Evolutionary conservation across 1,140 invertebrate genomes (phyloP).

Genomic region (Hirudo medicinalis): DNA sequence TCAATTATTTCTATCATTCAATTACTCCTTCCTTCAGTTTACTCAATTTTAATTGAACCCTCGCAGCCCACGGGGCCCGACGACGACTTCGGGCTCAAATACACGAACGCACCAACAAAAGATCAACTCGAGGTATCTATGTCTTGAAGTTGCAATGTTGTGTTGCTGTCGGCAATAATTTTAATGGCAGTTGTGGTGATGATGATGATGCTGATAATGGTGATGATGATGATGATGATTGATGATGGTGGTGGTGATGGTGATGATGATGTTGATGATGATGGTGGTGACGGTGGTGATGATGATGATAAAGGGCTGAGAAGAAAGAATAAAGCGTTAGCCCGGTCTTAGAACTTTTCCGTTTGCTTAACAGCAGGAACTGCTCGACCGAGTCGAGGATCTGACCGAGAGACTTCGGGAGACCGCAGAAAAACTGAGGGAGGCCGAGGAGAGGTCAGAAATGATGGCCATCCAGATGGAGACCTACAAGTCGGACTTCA

Average conservation of each 20-base stretch:
- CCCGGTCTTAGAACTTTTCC: not conserved
- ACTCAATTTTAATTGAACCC: too few species aligned
- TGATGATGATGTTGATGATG: not conserved
- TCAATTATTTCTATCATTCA: too few species aligned
- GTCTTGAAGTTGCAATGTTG: too few species aligned
- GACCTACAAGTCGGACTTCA: not conserved
- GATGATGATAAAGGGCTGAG: too few species aligned
- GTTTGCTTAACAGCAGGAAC: not conserved
- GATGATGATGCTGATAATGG: not conserved
- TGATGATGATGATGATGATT: not conserved
- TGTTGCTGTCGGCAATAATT: too few species aligned
- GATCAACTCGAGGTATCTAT: too few species aligned
- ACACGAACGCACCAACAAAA: too few species aligned
- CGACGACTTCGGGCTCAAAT: too few species aligned
- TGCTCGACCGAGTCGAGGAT: not conserved
- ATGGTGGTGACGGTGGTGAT: too few species aligned
- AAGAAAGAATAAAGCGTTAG: not conserved
- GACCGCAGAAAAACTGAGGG: not conserved
- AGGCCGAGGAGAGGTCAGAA: not conserved
- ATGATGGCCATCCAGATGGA: not conserved
- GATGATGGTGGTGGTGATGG: not conserved
- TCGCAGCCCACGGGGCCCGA: too few species aligned
- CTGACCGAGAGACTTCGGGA: not conserved
- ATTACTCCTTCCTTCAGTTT: too few species aligned
- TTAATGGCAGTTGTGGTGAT: not conserved